Evolutionary conservation across 2,797 vertebrate species (phyloP).

Genomic region (Nyctalus aviator): DNA sequence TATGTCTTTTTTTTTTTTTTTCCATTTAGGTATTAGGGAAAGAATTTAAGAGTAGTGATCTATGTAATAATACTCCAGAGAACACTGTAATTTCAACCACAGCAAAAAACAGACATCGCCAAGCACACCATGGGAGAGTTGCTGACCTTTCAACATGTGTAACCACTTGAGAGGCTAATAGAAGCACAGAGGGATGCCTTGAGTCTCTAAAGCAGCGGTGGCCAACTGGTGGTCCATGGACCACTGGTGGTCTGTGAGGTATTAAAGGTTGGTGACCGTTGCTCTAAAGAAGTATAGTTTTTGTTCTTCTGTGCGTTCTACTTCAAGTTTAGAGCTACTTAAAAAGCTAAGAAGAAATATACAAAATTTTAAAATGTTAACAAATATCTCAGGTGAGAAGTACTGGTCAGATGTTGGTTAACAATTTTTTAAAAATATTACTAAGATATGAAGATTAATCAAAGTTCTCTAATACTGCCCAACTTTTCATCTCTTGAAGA

Average conservation of each 20-base stretch:
- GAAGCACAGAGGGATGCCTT: neutral
- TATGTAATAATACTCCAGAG: neutral
- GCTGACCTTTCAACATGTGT: neutral
- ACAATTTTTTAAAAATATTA: too few species aligned
- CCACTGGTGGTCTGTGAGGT: too few species aligned
- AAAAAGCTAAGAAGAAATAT: neutral
- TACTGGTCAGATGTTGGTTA: too few species aligned
- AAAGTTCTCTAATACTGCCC: neutral
- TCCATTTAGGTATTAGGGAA: neutral
- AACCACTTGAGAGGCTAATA: neutral
- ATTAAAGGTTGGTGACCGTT: too few species aligned
- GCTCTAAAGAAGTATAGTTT: neutral
- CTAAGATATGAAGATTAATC: neutral
- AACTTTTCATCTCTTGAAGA: neutral
- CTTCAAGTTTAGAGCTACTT: neutral
- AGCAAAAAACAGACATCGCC: neutral
- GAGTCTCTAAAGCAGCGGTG: too few species aligned
- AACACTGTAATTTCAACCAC: neutral
- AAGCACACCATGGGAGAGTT: neutral
- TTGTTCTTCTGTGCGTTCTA: neutral
- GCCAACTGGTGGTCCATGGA: too few species aligned
- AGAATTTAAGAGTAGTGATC: neutral
- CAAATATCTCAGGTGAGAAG: too few species aligned
- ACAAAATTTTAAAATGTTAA: neutral
- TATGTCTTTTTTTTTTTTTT: slow-evolving; percentile 22